Percentiles rank a stretch among this genome's conserved stretches.
These are phyloP conservation scores for Scaptomyza polygonia DNA, from an alignment of 2,888 invertebrate genomes.

Conservation along the genomic window DNA sequence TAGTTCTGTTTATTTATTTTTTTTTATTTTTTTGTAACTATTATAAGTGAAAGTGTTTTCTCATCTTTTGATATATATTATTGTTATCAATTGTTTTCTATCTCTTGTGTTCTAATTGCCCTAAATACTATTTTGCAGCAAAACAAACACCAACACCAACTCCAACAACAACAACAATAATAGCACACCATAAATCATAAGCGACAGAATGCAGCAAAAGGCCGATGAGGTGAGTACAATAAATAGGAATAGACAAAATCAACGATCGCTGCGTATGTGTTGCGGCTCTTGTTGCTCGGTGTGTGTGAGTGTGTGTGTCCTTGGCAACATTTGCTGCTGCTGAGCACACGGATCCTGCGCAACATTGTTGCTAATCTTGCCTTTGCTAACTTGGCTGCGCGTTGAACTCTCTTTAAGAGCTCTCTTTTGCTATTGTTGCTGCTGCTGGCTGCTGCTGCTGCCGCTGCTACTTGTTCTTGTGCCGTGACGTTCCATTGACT, in stretches of 20 bases:
- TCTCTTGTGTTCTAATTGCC: constrained; percentile 40
- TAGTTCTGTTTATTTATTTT: constrained; percentile 35
- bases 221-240: constrained; percentile 65
- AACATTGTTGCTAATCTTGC: constrained; percentile 39
- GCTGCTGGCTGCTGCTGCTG: constrained; percentile 18
- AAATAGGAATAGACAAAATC: not conserved
- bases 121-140: constrained; percentile 42
- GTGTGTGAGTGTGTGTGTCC: constrained; percentile 9
- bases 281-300: not conserved
- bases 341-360: constrained; percentile 27
- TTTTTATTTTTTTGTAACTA: not conserved
- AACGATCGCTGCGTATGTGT: constrained; percentile 8
- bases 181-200: constrained; percentile 10
- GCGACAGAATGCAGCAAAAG: constrained; percentile 66
- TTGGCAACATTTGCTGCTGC: constrained; percentile 37
- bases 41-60: constrained; percentile 52
- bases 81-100: constrained; percentile 25
- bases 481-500: constrained; percentile 76
- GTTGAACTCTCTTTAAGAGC: constrained; percentile 39
- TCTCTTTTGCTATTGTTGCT: constrained; percentile 19
- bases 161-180: constrained; percentile 9
- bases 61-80: constrained; percentile 9
- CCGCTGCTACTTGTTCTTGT: constrained; percentile 51
- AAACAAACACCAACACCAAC: constrained; percentile 10
- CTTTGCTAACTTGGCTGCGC: constrained; percentile 27